Percentiles rank a stretch among this genome's conserved stretches.
Conservation (phyloP, 2,797 vertebrate genomes). For the Periophthalmus magnuspinnatus region DNA sequence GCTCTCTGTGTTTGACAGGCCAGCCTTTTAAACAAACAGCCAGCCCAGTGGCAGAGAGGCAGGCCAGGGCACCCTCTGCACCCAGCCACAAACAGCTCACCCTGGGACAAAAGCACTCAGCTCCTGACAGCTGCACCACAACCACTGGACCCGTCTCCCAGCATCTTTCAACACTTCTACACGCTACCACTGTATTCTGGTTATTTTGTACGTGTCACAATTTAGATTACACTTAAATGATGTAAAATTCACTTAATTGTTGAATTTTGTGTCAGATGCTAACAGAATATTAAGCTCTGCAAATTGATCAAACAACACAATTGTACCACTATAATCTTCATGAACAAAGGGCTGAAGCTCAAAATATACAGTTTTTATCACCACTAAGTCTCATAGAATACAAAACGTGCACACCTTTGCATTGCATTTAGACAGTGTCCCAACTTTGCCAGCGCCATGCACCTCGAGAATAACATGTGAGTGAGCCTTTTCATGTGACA, state of each 20-base stretch:
- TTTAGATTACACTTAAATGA: background rate
- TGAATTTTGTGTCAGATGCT: no score
- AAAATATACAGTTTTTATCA: background rate
- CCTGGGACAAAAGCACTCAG: slow-evolving; percentile 76
- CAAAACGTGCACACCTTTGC: background rate
- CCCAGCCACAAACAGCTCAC: slow-evolving; percentile 66
- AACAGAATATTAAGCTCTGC: background rate
- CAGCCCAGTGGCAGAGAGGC: slow-evolving; percentile 72
- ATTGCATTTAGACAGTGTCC: background rate
- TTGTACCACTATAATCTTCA: background rate
- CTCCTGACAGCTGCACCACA: slow-evolving; percentile 73
- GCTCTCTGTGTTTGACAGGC: slow-evolving; percentile 82
- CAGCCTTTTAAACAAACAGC: slow-evolving; percentile 83
- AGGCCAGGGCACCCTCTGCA: slow-evolving; percentile 64
- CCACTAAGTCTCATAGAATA: background rate
- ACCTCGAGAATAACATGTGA: slow-evolving; percentile 60
- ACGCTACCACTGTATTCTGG: slow-evolving; percentile 12
- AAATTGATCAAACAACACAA: background rate
- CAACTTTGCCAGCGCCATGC: background rate
- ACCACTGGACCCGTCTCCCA: slow-evolving; percentile 63
- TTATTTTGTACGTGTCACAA: background rate
- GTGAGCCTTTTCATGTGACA: slow-evolving; percentile 71
- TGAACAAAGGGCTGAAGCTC: background rate
- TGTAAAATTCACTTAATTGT: no score
- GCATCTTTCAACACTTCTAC: slow-evolving; percentile 45